phyloP scores from a whole-genome alignment of 2,113 vertebrate genomes.

The Phodopus roborovskii region DNA sequence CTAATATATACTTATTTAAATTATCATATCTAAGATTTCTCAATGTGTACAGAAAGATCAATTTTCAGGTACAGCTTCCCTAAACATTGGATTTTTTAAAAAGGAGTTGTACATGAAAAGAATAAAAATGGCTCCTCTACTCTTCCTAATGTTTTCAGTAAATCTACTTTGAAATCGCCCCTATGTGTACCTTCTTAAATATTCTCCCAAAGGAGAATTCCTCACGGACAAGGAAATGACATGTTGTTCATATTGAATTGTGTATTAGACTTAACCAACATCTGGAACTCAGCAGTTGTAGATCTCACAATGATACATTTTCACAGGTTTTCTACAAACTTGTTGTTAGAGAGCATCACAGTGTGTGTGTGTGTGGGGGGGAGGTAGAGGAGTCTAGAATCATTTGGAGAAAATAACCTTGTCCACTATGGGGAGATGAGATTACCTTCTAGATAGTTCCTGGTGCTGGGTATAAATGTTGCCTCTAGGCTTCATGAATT shows the following conservation, averaged over 20 bases:
- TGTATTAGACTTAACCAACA: background rate
- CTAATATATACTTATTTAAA: slow-evolving; percentile 34
- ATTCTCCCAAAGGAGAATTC: background rate
- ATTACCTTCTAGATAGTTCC: slow-evolving; percentile 39
- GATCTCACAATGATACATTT: slow-evolving; percentile 1
- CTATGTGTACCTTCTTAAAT: background rate
- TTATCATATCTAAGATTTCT: background rate
- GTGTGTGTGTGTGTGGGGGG: background rate
- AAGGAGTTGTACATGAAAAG: background rate
- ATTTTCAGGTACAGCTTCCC: background rate
- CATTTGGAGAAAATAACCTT: background rate
- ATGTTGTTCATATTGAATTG: background rate
- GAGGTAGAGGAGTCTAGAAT: background rate
- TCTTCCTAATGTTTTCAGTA: background rate
- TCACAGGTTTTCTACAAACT: background rate
- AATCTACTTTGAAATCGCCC: background rate
- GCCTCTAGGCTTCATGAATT: background rate
- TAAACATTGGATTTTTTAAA: slow-evolving; percentile 57
- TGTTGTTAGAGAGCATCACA: background rate
- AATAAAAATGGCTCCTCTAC: background rate
- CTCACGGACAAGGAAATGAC: background rate
- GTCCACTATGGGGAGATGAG: accelerated
- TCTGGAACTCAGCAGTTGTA: slow-evolving; percentile 3
- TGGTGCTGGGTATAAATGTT: background rate
- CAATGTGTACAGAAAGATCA: slow-evolving; percentile 22